Evolutionary conservation across 64 coral and sea anemone genomes (phyloP).

Genomic region (Stichodactyla helianthus): DNA sequence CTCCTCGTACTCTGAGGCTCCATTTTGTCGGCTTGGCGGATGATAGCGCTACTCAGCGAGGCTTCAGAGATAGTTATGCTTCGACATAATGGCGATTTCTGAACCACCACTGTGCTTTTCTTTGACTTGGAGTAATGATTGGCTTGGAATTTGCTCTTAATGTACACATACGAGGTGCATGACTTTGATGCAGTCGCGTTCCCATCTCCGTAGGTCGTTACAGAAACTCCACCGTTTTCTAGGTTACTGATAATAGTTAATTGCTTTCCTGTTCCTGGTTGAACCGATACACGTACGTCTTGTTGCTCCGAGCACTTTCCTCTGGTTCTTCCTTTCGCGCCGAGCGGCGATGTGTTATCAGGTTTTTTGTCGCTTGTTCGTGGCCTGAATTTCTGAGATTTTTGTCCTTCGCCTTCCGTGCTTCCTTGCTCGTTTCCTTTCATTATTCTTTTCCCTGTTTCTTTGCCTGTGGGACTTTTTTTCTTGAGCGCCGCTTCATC

Average conservation of each 20-base stretch:
- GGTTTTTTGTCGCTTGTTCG: neutral
- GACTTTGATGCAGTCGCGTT: neutral
- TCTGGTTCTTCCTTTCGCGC: neutral
- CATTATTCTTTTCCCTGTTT: neutral
- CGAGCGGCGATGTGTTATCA: neutral
- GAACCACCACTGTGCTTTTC: slow-evolving; percentile 3
- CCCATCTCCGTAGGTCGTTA: neutral
- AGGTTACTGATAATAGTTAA: slow-evolving; percentile 2
- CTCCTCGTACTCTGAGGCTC: neutral
- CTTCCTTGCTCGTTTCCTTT: neutral
- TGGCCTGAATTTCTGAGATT: neutral
- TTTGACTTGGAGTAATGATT: slow-evolving; percentile 5
- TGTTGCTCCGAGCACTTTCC: slow-evolving; percentile 5
- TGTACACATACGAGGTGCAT: slow-evolving; percentile 9
- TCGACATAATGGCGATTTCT: slow-evolving; percentile 16
- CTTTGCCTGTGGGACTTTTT: neutral
- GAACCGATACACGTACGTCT: slow-evolving; percentile 11
- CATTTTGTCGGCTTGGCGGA: slow-evolving; percentile 1
- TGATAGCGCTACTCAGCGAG: slow-evolving; percentile 1
- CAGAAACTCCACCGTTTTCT: slow-evolving; percentile 1
- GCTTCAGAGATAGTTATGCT: slow-evolving; percentile 23
- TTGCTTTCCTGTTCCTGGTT: neutral
- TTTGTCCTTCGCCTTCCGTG: neutral
- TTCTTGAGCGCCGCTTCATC: slow-evolving; percentile 4
- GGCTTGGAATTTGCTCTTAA: slow-evolving; percentile 11